Evolutionary conservation across 2,113 vertebrate species (phyloP), one percentile per base, ranked within the genome.

Genomic region (Lepus americanus): DNA sequence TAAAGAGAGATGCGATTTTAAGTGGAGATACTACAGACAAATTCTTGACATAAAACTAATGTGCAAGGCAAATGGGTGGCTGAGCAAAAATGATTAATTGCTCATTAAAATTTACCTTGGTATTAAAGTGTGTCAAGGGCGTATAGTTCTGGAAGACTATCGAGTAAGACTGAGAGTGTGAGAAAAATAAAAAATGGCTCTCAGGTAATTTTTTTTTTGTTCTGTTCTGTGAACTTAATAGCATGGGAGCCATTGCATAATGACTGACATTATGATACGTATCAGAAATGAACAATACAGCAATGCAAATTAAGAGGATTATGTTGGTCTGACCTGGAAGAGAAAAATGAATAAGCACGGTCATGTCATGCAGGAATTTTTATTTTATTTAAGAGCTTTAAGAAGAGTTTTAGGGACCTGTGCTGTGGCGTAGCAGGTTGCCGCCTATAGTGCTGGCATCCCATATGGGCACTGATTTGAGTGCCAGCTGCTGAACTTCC

Each of bases 91-190:
- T 96, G 94, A 97, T 96, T 94, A 95, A 97, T 97, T 94, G 78
- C 85, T 96, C 92, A 92, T 96, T 97, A 96, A 96, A 97, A 92
- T 94, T 94, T 96, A 96, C 85, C 63, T 97, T 95, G 67, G 19
- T 84, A 73, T 96, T 90, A 87, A 96, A 96, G 69, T 85, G 6
- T 94, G 81, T 94, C 96, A 95, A 96, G 95, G 96, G 73, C 85
- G 66, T 66, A 66, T 23, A 81, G 69, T 90, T 90, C 77, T 87
- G 78, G 93, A 87, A 82, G 94, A 67, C 87, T 95, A 85, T 78
- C 0, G 0, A 81, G 61, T 0, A 53, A 87, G 78, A 93, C 61
- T n/a, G 86, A n/a, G 61, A 63, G 39, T 81, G 79, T 76, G 73
- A 95, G 84, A 77, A 96, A 96, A 95, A 85, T 92, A 90, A 90